These are phyloP conservation scores for Rhyzopertha dominica DNA, from an alignment of 1,140 invertebrate genomes.

Conservation along the genomic window DNA sequence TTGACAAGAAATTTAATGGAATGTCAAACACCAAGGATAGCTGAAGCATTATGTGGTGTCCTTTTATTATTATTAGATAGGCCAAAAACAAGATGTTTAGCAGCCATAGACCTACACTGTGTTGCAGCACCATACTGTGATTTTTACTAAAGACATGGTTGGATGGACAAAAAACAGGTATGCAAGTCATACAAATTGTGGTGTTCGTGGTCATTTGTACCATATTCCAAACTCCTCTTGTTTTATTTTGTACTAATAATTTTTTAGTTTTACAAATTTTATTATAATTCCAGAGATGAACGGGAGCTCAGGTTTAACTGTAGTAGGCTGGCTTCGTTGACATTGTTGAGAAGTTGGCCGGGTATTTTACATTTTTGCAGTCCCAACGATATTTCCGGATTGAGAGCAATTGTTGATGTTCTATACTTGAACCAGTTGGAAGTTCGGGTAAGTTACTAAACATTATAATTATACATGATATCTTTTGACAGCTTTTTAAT, in stretches of 20 bases:
- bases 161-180: constrained; percentile 42
- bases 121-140: constrained; percentile 90
- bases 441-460: constrained; percentile 69
- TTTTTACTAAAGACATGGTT: constrained; percentile 65
- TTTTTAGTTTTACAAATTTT: too few relatives aligned
- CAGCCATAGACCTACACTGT: constrained; percentile 72
- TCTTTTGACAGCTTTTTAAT: too few relatives aligned
- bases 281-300: constrained; percentile 68
- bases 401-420: constrained; percentile 81
- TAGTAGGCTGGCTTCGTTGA: constrained; percentile 76
- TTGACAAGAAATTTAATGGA: constrained; percentile 76
- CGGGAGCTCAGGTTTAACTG: constrained; percentile 75
- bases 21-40: constrained; percentile 70
- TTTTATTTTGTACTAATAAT: too few relatives aligned
- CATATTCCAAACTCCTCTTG: constrained; percentile 14
- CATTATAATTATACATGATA: too few relatives aligned
- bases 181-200: constrained; percentile 1
- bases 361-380: constrained; percentile 82
- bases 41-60: constrained; percentile 81
- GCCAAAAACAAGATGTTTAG: constrained; percentile 69
- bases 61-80: constrained; percentile 83
- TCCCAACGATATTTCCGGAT: constrained; percentile 62
- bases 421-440: constrained; percentile 83
- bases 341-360: constrained; percentile 84
- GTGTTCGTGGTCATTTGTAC: too few relatives aligned